These are phyloP conservation scores for Aricia agestis DNA, from an alignment of 1,140 invertebrate species.

Conservation along the genomic window DNA sequence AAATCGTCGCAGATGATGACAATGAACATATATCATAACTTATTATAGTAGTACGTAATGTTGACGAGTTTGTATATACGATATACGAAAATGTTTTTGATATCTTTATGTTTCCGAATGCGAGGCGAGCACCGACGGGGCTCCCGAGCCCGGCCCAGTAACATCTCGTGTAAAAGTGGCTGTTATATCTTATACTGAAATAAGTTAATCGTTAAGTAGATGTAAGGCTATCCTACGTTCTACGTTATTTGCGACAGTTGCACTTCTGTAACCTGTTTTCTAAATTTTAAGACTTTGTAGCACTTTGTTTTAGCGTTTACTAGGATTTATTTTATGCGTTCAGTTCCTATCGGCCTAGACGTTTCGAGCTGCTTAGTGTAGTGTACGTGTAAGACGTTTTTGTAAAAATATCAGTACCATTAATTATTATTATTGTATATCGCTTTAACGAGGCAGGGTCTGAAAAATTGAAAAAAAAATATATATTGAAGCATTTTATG, in stretches of 20 bases:
- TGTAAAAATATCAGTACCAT: constrained; percentile 56
- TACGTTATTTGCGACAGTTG: constrained; percentile 37
- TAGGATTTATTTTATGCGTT: constrained; percentile 49
- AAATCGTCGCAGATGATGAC: constrained; percentile 10
- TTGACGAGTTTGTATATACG: constrained; percentile 12
- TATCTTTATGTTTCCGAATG: constrained; percentile 17
- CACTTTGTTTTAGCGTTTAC: constrained; percentile 39
- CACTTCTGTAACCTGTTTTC: constrained; percentile 35
- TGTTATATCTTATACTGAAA: constrained; percentile 50
- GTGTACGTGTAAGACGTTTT: constrained; percentile 44
- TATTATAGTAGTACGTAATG: constrained; percentile 12
- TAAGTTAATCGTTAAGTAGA: constrained; percentile 62
- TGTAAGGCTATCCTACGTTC: constrained; percentile 46
- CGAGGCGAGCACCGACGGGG: constrained; percentile 38
- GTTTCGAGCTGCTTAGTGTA: constrained; percentile 59
- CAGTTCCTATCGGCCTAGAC: constrained; percentile 69
- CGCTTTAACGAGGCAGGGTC: constrained; percentile 73
- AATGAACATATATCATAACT: constrained; percentile 17
- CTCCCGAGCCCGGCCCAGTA: constrained; percentile 18
- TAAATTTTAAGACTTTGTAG: constrained; percentile 37
- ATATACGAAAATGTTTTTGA: constrained; percentile 21
- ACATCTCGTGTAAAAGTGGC: constrained; percentile 38
- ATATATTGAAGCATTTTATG: constrained; percentile 38
- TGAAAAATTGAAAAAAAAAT: constrained; percentile 59
- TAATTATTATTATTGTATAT: constrained; percentile 62